A percentile compares a stretch with the other conserved stretches of the same genome.
Evolutionary conservation across 2,888 invertebrate genomes (phyloP).

Genomic region (Petrolisthes manimaculis): DNA sequence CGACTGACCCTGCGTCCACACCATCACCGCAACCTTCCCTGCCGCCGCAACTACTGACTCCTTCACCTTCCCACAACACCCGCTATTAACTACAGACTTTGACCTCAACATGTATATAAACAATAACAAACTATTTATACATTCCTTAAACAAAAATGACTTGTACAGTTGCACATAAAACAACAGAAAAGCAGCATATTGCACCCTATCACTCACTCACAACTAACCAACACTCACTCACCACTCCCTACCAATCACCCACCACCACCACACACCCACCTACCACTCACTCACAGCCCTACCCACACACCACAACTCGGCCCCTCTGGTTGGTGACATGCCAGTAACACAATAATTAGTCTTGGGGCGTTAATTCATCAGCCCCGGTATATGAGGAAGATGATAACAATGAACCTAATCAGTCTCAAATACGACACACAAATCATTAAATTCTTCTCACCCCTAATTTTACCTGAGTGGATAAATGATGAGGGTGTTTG

Average conservation of each 20-base stretch:
- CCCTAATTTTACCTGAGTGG: conserved; percentile 18
- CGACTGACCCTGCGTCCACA: conserved; percentile 27
- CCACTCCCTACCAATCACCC: background rate
- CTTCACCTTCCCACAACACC: background rate
- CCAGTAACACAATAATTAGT: conserved; percentile 22
- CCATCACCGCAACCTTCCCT: background rate
- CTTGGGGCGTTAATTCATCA: conserved; percentile 37
- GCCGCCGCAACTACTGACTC: background rate
- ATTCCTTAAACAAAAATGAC: no score
- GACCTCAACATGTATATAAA: background rate
- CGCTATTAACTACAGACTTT: background rate
- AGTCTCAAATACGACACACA: conserved; percentile 33
- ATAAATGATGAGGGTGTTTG: conserved; percentile 1
- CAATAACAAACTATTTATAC: no score
- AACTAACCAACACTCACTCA: background rate
- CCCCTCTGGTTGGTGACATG: no score
- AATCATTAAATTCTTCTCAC: conserved; percentile 38
- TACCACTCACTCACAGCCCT: background rate
- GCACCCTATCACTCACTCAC: no score
- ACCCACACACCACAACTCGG: background rate
- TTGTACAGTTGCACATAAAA: no score
- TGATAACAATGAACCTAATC: conserved; percentile 47
- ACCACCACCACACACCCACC: background rate
- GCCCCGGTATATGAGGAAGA: conserved; percentile 31
- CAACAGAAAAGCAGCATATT: no score